Percentiles rank a stretch among this genome's conserved stretches.
These are phyloP conservation scores for Leptodirus hochenwartii DNA, from an alignment of 2,888 invertebrate genomes.

Conservation along the genomic window DNA sequence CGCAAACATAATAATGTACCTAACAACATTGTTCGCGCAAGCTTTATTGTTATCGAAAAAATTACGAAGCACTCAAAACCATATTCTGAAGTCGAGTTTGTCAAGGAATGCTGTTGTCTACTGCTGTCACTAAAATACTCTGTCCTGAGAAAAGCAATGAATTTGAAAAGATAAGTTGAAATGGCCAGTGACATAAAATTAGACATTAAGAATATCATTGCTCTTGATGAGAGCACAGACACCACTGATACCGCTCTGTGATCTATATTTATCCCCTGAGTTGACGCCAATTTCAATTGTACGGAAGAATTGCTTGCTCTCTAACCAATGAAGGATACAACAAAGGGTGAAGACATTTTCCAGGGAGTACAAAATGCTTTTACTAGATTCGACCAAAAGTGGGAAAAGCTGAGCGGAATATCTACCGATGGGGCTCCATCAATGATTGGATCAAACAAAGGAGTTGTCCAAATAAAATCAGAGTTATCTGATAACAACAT, in stretches of 20 bases:
- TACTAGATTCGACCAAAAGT: conserved; percentile 9
- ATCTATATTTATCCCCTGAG: conserved; percentile 10
- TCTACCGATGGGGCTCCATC: conserved; percentile 13
- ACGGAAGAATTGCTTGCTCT: conserved; percentile 10
- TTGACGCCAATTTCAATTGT: conserved; percentile 10
- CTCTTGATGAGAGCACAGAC: conserved; percentile 13
- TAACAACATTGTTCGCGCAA: neutral
- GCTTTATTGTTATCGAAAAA: neutral
- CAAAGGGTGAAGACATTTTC: conserved; percentile 11
- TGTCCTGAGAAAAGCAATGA: conserved; percentile 1
- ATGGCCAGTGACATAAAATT: neutral
- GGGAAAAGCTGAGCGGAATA: conserved; percentile 11
- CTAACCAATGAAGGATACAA: conserved; percentile 8
- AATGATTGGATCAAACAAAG: conserved; percentile 11
- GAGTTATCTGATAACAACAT: conserved; percentile 9
- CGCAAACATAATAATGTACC: neutral
- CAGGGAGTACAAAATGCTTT: conserved; percentile 10
- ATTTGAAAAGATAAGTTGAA: neutral
- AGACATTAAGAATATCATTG: conserved; percentile 3
- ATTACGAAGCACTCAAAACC: conserved; percentile 1
- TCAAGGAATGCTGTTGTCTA: neutral
- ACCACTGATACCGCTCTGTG: too few relatives aligned
- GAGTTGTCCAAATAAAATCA: conserved; percentile 9
- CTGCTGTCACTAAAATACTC: conserved; percentile 1
- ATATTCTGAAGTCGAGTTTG: conserved; percentile 1